phyloP scores from a whole-genome alignment of 2,113 vertebrate genomes.

The Nothoprocta perdicaria region DNA sequence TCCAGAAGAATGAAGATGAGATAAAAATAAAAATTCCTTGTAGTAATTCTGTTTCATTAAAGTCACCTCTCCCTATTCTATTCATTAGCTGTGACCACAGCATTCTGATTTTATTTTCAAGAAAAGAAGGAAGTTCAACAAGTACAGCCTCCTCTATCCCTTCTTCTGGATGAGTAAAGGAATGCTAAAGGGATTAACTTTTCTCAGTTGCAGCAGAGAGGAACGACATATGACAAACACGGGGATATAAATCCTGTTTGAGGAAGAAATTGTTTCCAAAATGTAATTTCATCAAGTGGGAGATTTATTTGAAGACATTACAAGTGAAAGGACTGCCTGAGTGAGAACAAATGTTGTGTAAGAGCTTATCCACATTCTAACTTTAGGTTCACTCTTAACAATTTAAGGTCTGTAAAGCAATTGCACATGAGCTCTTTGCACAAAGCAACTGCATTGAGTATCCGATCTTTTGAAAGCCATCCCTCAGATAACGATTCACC shows the following conservation, averaged over 20 bases:
- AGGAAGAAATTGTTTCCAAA: background rate
- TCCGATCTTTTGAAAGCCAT: background rate
- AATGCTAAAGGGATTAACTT: background rate
- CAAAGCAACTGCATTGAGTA: fast-evolving
- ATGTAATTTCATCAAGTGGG: background rate
- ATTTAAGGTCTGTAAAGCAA: background rate
- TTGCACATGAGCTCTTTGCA: background rate
- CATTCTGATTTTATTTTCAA: background rate
- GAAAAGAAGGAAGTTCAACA: background rate
- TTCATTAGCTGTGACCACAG: background rate
- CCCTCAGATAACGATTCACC: background rate
- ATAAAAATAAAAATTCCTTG: background rate
- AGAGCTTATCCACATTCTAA: background rate
- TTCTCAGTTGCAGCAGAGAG: background rate
- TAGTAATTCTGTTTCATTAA: background rate
- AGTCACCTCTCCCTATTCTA: background rate
- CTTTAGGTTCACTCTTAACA: background rate
- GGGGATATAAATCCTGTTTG: background rate
- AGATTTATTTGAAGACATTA: background rate
- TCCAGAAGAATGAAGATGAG: background rate
- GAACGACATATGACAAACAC: background rate
- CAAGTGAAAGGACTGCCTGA: background rate
- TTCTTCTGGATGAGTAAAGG: background rate
- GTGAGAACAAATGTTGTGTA: background rate
- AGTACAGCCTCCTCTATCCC: background rate